Conservation (phyloP, 1,140 invertebrate species). For the Hylyphantes graminicola region DNA sequence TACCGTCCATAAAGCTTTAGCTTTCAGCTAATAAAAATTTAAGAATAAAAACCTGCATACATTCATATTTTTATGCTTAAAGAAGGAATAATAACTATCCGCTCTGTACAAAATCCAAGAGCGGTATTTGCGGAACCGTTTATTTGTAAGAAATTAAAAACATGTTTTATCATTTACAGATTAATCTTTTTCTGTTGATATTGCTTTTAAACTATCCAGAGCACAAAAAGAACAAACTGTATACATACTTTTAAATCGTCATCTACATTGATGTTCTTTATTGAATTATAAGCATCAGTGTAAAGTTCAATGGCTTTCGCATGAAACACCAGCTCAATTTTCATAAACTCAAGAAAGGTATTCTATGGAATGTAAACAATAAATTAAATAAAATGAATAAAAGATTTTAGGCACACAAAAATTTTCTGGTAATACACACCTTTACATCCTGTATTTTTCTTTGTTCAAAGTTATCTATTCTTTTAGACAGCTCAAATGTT, state of each 20-base stretch:
- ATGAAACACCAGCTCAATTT: slow-evolving; percentile 61
- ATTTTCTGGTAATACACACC: neutral
- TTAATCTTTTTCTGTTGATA: neutral
- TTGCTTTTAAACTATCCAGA: neutral
- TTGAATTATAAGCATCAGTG: slow-evolving; percentile 40
- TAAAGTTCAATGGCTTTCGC: slow-evolving; percentile 60
- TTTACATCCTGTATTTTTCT: slow-evolving; percentile 47
- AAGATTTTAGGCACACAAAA: neutral
- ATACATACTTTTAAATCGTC: slow-evolving; percentile 56
- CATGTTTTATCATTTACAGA: neutral
- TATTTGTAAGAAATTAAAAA: slow-evolving; percentile 4
- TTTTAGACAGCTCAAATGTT: slow-evolving; percentile 1
- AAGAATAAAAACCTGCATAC: too few relatives aligned
- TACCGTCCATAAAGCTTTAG: too few relatives aligned
- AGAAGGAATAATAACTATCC: too few relatives aligned
- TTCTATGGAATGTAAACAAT: slow-evolving; percentile 17
- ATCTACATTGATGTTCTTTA: slow-evolving; percentile 32
- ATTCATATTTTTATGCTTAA: too few relatives aligned
- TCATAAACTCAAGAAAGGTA: slow-evolving; percentile 44
- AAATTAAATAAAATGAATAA: neutral
- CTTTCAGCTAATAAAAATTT: too few relatives aligned
- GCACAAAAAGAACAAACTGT: neutral
- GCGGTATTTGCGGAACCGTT: neutral
- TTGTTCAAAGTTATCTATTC: slow-evolving; percentile 34
- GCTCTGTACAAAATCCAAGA: too few relatives aligned